Conservation (phyloP, 2,113 vertebrate genomes). For the Callocephalon fimbriatum region DNA sequence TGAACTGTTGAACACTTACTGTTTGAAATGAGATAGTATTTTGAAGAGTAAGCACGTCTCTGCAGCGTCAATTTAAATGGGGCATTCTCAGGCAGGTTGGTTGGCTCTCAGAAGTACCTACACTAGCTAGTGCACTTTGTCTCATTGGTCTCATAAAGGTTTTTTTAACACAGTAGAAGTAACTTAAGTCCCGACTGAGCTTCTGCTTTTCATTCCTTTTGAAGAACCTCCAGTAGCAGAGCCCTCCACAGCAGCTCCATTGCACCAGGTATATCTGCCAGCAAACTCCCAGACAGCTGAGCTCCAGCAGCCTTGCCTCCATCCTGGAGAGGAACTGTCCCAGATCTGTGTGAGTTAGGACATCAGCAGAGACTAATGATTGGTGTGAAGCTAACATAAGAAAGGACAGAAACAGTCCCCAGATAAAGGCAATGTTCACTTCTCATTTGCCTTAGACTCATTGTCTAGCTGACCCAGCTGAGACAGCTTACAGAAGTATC, state of each 20-base stretch:
- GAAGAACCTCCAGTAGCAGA: not conserved
- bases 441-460: not conserved
- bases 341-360: not conserved
- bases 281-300: not conserved
- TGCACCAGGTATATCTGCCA: not conserved
- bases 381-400: not conserved
- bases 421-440: not conserved
- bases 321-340: rapidly evolving
- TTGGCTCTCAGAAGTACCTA: not conserved
- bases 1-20: not conserved
- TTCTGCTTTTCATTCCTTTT: not conserved
- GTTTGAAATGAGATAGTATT: not conserved
- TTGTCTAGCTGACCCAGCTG: not conserved
- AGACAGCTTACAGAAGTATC: not conserved
- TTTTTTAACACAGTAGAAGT: not conserved
- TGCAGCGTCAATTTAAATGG: not conserved
- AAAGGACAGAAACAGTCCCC: not conserved
- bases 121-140: not conserved
- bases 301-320: not conserved
- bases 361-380: not conserved
- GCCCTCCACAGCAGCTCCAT: not conserved
- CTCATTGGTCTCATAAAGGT: not conserved
- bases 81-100: not conserved
- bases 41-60: not conserved
- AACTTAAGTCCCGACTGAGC: not conserved